These are phyloP conservation scores for Leptogaster cylindrica DNA, from an alignment of 2,888 invertebrate genomes.

Conservation along the genomic window DNA sequence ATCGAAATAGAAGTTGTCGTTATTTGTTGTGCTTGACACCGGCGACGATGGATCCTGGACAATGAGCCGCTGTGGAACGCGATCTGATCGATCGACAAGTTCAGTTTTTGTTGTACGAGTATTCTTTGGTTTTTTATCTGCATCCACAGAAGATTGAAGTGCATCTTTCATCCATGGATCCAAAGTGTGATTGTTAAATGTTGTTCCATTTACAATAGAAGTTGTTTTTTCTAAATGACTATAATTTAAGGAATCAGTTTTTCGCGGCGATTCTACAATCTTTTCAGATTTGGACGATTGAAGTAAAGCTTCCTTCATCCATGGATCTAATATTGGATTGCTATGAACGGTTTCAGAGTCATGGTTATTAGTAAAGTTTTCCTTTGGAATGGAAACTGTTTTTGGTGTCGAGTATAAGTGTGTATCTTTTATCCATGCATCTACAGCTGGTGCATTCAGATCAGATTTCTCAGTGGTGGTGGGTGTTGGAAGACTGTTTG, in stretches of 20 bases:
- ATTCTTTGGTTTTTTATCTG: background rate
- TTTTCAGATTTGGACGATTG: background rate
- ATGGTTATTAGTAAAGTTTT: background rate
- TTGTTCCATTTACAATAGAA: background rate
- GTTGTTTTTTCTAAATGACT: no score
- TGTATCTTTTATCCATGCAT: background rate
- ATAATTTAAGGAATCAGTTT: background rate
- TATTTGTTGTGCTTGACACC: no score
- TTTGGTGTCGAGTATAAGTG: no score
- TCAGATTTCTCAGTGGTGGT: no score
- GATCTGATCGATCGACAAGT: no score
- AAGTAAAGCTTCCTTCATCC: constrained; percentile 4
- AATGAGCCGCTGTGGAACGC: no score
- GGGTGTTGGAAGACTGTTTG: no score
- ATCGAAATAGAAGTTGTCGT: no score
- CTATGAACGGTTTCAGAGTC: background rate
- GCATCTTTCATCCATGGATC: constrained; percentile 6
- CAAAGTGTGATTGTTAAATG: background rate
- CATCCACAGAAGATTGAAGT: background rate
- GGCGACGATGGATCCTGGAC: no score
- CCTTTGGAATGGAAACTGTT: no score
- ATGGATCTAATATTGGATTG: background rate
- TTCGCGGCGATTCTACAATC: background rate
- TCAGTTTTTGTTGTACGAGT: background rate
- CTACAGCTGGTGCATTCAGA: no score